Base-by-base conservation (phyloP, 2,113 vertebrate species). In the Tylochromis polylepis region DNA sequence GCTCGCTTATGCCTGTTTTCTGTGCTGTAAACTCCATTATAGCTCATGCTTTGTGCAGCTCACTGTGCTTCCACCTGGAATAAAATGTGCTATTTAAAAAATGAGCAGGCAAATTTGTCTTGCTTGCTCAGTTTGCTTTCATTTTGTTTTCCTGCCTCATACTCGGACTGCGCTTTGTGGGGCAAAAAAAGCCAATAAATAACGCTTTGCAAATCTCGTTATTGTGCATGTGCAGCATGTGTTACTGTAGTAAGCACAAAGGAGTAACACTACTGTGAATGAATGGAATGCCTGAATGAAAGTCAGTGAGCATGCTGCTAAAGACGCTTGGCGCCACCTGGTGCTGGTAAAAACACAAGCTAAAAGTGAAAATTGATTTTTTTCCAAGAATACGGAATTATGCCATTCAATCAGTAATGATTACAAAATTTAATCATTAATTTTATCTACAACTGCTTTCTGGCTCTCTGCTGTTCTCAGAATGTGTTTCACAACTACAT, bases 321-420 rank as follows among this genome's bases (percentile, higher is more conserved):
- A 59, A 88, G 58, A n/a, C 18, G 46, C 27, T 22, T 88, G 81
- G 86, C 88, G 85, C 95, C 94, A 70, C 75, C 94, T 94, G 22
- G 88, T 91, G 93, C 81, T 83, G n/a, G 22, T 7, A 4, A 29
- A 56, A 67, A 58, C 20, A 38, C 1, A 65, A 10, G 38, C 34
- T 65, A 22, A 38, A 65, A 65, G 0, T 43, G 9, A 62, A 53
- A 20, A 57, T 56, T 29, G 22, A 79, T 55, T 31, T 18, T 9
- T 46, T 57, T 7, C 38, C 24, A 51, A 79, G 12, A 56, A n/a
- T 22, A 20, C 3, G 65, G 36, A 57, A 43, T 24, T 11, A 82
- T 60, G 16, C 10, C 27, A 59, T 80, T 75, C 20, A 77, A 24
- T 81, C 4, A n/a, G n/a, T n/a, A n/a, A n/a, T n/a, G n/a, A n/a